Evolutionary conservation across 2,113 vertebrate species (phyloP), one percentile per base, ranked within the genome.

Genomic region (Ginglymostoma cirratum): DNA sequence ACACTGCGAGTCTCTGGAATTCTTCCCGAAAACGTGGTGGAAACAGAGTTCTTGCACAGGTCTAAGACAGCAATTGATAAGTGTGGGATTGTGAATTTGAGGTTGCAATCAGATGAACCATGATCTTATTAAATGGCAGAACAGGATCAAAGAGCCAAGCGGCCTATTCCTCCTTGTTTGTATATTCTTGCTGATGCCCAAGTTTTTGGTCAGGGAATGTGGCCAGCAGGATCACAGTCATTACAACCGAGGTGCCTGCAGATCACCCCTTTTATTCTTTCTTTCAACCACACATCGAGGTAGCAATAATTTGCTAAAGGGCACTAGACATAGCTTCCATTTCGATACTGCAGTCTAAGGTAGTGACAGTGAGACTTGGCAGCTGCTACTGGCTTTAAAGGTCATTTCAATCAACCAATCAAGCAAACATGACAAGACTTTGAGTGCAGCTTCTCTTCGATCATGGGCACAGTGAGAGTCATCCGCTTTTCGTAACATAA

Each of bases 401-500:
- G 66, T 93, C 34, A 66, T 93, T 92, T 67, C 23, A 42, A 5
- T 93, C 61, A 66, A 34, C 61, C 55, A 67, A 5, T 93, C 61
- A 66, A 34, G n/a, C 55, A 67, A n/a, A 93, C n/a, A 66, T 66
- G 61, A 61, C 38, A 42, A 95, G 45, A 76, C 61, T 42, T n/a
- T 83, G 45, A 15, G 52, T 45, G n/a, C 67, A 70, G 87, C 30
- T 89, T 85, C 38, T 85, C 95, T 52, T n/a, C n/a, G 48, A 80
- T 85, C 45, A 34, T 38, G 72, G 42, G 34, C 80, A n/a, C 48
- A 66, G n/a, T 21, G 12, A 66, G 12, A 66, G 19, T 42, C 95
- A 85, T 55, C 70, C 65, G 55, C 95, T 95, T 95, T 76, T 78
- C n/a, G 52, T 95, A 65, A 95, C 42, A 85, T 78, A n/a, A 76